Base-by-base conservation (phyloP, 2,113 vertebrate genomes). In the Pluvialis apricaria region DNA sequence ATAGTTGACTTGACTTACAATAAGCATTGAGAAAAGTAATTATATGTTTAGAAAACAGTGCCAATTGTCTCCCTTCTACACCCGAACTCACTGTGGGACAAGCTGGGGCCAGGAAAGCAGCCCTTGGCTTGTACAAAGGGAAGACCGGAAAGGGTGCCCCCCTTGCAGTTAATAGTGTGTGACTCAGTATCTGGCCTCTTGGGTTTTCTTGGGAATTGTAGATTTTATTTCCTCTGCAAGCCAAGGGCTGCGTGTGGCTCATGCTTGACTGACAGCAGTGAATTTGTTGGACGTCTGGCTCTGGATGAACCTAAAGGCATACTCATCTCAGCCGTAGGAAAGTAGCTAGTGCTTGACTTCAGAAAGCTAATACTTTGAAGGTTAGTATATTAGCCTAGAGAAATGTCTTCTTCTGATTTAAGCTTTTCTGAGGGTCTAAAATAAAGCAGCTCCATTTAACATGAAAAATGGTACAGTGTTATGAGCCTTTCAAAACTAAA, bases 371-470 rank as follows among this genome's bases (percentile, higher is more conserved):
- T 64, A 55, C 55, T 95, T 52, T 76, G 81, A 85, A 90, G 78
- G 78, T 72, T 85, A 65, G 85, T 61, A 69, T 38, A 45, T 81
- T 82, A 70, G 93, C 96, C 94, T 88, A 62, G 66, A 80, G 93
- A 88, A 92, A 92, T 45, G 36, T 76, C 25, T 0, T 82, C 73
- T 78, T 86, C 84, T 91, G 84, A 80, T 95, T 69, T 61, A 61
- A 91, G 36, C 24, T 72, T 60, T 93, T 92, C 31, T 32, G 47
- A 91, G 52, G 26, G 22, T 84, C 87, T 79, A 54, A 87, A 85
- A 45, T 51, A 92, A 88, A 75, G 80, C 32, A 90, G 22, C 47
- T 91, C 57, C 88, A 76, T 91, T 93, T 94, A 88, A 88, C 64
- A 75, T 77, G 32, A 62, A 47, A 90, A 88, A 66, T 60, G 32